Evolutionary conservation across 2,113 vertebrate species (phyloP), one percentile per base, ranked within the genome.

Genomic region (Ailurus styani): DNA sequence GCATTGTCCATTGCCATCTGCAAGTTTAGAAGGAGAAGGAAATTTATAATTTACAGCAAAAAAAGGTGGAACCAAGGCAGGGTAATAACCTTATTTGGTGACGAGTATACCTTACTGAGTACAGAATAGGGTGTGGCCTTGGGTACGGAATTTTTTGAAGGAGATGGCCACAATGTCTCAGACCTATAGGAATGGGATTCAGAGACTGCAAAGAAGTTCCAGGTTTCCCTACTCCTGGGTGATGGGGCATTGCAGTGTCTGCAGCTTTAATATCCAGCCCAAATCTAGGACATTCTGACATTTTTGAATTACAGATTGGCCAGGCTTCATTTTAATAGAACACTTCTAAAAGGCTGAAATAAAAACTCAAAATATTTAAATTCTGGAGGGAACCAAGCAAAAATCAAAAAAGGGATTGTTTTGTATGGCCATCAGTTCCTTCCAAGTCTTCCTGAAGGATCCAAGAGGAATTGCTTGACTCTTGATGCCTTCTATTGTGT

Each of bases 11-110:
- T 1, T 37, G 87, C 23, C 42, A 42, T 79, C 64, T 75, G 60
- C 88, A 97, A 96, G 90, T 62, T 55, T n/a, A 50, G 82, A 92
- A 79, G 94, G 37, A 86, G 87, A 62, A 50, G 34, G 64, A 66
- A 57, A 93, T 96, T 60, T 81, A 66, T 92, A 94, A 87, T 45
- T 91, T 90, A 81, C 17, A 87, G n/a, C 23, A 86, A 91, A 88
- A 77, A 72, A 79, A 82, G 83, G 87, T 10, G 9, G 73, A 85
- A 92, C 21, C 50, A 40, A 79, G 60, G 75, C 50, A 93, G 64
- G 29, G 15, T 54, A 89, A 37, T 23, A 50, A 7, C 45, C 5
- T 72, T 45, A 55, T 21, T 34, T 62, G 5, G 42, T 4, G 40
- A 42, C 9, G 17, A 77, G 27, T 42, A 34, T 47, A 27, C 4